A percentile compares a stretch with the other conserved stretches of the same genome.
Evolutionary conservation across 2,113 vertebrate species (phyloP).

Genomic region (Cacatua alba): DNA sequence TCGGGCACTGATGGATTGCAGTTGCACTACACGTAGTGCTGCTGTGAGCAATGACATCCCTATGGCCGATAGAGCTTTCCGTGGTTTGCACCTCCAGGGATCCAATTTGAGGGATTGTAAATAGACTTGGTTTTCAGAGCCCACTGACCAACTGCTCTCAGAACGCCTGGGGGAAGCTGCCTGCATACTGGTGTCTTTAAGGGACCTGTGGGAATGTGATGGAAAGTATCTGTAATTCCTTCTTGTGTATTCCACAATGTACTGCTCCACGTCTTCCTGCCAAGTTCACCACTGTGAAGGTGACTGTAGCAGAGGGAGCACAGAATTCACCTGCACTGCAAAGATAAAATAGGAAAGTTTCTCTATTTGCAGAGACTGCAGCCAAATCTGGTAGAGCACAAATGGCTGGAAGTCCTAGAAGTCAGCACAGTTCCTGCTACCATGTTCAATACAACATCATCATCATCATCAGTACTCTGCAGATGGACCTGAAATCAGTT

Average conservation of each 20-base stretch:
- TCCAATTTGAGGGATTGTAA: not conserved
- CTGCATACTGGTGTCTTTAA: not conserved
- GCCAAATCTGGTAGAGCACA: not conserved
- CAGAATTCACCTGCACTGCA: not conserved
- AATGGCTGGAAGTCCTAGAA: not conserved
- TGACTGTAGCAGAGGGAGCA: not conserved
- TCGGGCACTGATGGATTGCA: not conserved
- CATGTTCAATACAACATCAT: rapidly evolving
- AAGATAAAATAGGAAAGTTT: not conserved
- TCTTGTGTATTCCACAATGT: not conserved
- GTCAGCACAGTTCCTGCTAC: rapidly evolving
- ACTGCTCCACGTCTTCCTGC: not conserved
- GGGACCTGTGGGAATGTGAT: not conserved
- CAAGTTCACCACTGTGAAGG: not conserved
- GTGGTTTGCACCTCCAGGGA: not conserved
- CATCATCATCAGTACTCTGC: not conserved
- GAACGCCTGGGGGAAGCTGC: not conserved
- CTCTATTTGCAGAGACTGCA: not conserved
- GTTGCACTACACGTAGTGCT: rapidly evolving
- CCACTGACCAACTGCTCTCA: not conserved
- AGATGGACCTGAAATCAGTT: not conserved
- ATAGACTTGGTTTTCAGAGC: not conserved
- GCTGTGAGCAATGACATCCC: not conserved
- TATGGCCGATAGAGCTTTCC: rapidly evolving
- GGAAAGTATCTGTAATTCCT: not conserved